Conservation (phyloP, 2,113 vertebrate genomes). For the Pampusana beccarii region DNA sequence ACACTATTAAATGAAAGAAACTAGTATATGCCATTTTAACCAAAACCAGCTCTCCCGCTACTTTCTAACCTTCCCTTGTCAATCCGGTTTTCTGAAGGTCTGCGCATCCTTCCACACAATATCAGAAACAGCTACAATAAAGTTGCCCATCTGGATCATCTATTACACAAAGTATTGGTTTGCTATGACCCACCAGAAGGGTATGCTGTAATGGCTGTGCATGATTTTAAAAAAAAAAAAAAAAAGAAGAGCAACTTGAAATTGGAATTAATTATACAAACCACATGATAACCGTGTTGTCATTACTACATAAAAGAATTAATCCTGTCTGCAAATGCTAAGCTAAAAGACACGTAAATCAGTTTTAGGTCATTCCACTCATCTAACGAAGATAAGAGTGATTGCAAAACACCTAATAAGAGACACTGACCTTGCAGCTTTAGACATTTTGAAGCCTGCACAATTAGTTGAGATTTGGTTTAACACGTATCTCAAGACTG, state of each 20-base stretch:
- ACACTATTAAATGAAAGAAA: not conserved
- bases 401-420: too few species aligned
- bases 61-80: not conserved
- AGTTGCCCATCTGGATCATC: not conserved
- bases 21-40: not conserved
- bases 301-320: too few species aligned
- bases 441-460: too few species aligned
- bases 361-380: too few species aligned
- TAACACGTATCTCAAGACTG: too few species aligned
- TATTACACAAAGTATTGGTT: not conserved
- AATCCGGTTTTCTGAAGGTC: not conserved
- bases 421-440: too few species aligned
- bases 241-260: not conserved
- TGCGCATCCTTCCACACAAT: not conserved
- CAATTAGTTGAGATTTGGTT: too few species aligned
- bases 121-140: not conserved
- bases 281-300: not conserved
- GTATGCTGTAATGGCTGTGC: not conserved
- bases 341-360: too few species aligned
- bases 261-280: not conserved
- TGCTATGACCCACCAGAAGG: not conserved
- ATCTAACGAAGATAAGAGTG: too few species aligned
- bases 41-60: not conserved
- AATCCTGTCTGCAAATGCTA: too few species aligned
- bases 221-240: not conserved